Percentiles rank a stretch among this genome's conserved stretches.
Evolutionary conservation across 2,113 vertebrate genomes (phyloP).

Genomic region (Microtus oregoni): DNA sequence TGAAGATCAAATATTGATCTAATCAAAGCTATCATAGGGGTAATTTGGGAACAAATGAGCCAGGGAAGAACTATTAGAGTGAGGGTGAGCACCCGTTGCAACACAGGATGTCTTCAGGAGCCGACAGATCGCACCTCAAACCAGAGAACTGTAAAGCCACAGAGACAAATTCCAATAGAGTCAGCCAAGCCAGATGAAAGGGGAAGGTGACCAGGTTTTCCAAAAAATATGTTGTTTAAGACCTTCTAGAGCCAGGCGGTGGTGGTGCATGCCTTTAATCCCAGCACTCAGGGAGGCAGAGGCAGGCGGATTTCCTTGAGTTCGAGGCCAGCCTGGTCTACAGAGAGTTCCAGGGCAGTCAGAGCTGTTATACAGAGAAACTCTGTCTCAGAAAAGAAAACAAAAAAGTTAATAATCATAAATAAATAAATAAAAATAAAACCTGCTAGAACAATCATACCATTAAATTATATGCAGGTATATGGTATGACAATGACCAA

Average conservation of each 20-base stretch:
- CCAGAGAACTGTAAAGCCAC: background rate
- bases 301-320: background rate
- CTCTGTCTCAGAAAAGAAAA: background rate
- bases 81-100: background rate
- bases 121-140: constrained; percentile 19
- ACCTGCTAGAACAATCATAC: background rate
- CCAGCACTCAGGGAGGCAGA: background rate
- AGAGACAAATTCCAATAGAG: constrained; percentile 17
- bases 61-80: background rate
- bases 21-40: background rate
- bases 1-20: constrained; percentile 42
- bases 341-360: background rate
- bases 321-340: background rate
- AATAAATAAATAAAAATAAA: background rate
- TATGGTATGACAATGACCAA: constrained; percentile 34
- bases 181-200: background rate
- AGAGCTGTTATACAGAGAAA: background rate
- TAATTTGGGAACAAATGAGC: constrained; percentile 9
- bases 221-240: constrained; percentile 38
- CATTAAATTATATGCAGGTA: background rate
- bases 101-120: background rate
- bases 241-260: background rate
- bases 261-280: accelerated
- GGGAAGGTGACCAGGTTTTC: background rate
- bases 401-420: background rate